A percentile compares a stretch with the other conserved stretches of the same genome.
These are phyloP conservation scores for Cosmia trapezina DNA, from an alignment of 2,888 invertebrate genomes.

Conservation along the genomic window DNA sequence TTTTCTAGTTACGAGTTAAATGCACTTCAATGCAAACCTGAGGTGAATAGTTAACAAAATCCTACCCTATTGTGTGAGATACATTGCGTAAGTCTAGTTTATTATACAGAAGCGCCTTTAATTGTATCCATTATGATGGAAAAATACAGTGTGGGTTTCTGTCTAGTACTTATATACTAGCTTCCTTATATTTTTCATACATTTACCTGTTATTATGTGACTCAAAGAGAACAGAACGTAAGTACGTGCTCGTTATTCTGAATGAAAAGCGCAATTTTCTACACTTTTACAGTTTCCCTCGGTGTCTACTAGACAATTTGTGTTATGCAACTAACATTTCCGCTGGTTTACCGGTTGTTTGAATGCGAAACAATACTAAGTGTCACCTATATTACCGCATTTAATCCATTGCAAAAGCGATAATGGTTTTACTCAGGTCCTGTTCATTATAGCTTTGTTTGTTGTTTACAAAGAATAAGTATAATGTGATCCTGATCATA, in stretches of 20 bases:
- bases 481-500: background rate
- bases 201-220: conserved; percentile 61
- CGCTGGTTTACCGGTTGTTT: conserved; percentile 35
- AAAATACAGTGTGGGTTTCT: conserved; percentile 56
- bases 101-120: conserved; percentile 48
- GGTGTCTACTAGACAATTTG: conserved; percentile 31
- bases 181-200: conserved; percentile 54
- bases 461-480: conserved; percentile 6
- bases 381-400: conserved; percentile 21
- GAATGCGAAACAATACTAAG: conserved; percentile 37
- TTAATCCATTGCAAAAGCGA: conserved; percentile 18
- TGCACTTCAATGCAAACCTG: conserved; percentile 32
- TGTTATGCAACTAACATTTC: conserved; percentile 49
- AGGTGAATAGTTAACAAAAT: conserved; percentile 38
- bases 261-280: conserved; percentile 54
- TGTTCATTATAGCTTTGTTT: conserved; percentile 9
- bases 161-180: conserved; percentile 25
- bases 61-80: conserved; percentile 21
- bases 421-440: background rate
- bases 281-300: conserved; percentile 47
- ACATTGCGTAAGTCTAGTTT: conserved; percentile 42
- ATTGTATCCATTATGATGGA: conserved; percentile 55
- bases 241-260: conserved; percentile 27
- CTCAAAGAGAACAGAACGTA: conserved; percentile 37
- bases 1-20: conserved; percentile 27